These are phyloP conservation scores for Seira sanloemensis DNA, from an alignment of 2,888 invertebrate species.

Conservation along the genomic window DNA sequence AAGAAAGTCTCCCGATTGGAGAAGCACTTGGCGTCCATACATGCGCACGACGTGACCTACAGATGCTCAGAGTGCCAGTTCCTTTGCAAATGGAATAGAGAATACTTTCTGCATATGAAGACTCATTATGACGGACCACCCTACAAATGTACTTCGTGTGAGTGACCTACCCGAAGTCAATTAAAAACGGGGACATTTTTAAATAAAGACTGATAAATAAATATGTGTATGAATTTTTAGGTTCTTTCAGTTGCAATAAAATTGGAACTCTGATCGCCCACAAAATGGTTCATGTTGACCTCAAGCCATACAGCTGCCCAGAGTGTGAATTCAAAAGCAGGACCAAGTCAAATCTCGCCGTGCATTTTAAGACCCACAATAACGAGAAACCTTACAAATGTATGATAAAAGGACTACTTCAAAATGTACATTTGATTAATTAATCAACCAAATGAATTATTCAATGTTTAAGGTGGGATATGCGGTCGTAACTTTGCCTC, in stretches of 20 bases:
- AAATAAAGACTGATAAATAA: no score
- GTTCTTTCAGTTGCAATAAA: constrained; percentile 76
- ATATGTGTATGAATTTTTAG: no score
- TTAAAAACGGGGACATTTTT: no score
- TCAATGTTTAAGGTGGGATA: constrained; percentile 77
- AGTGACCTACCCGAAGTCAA: no score
- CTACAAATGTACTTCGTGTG: constrained; percentile 81
- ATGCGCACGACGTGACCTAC: constrained; percentile 80
- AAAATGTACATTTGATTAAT: not conserved
- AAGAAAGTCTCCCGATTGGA: constrained; percentile 78
- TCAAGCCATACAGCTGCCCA: constrained; percentile 77
- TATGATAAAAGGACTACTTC: constrained; percentile 1
- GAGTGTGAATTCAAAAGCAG: constrained; percentile 80
- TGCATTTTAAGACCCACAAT: constrained; percentile 77
- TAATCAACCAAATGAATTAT: not conserved
- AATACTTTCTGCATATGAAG: constrained; percentile 81
- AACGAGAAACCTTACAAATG: constrained; percentile 72
- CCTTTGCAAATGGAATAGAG: constrained; percentile 81
- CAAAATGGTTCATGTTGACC: constrained; percentile 79
- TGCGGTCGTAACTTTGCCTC: constrained; percentile 80
- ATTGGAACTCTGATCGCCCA: constrained; percentile 80
- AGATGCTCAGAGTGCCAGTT: constrained; percentile 81
- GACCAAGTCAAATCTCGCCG: constrained; percentile 79
- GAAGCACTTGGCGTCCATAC: constrained; percentile 79
- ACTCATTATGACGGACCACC: constrained; percentile 81